Evolutionary conservation across 2,797 vertebrate genomes (phyloP), one percentile per base, ranked within the genome.

Genomic region (Staurois parvus): DNA sequence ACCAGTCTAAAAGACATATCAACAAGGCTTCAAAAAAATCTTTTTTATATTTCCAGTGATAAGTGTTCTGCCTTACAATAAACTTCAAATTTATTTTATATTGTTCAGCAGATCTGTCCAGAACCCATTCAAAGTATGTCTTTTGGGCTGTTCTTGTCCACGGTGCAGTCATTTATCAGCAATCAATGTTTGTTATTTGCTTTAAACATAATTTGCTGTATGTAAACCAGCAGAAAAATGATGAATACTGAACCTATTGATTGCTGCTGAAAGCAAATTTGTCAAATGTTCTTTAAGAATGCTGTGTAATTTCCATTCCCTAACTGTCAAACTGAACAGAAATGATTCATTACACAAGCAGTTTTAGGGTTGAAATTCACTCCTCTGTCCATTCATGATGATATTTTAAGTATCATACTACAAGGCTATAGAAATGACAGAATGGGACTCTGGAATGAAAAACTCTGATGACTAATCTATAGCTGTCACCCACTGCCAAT

Each of bases 221-320:
- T 86, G 37, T 83, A 82, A 79, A 86, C 72, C 75, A 72, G 24
- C 70, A 72, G 75, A 86, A 86, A 86, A 86, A 83, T 78, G 79
- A 86, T 64, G 37, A 86, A 82, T 56, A 62, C 42, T 17, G 85
- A 32, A 78, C 48, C 13, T 82, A 86, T 86, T 83, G 85, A 86
- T 86, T 74, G 52, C 30, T 29, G 37, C 30, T n/a, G 24, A 83
- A 67, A 82, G 68, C 74, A 83, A 77, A 86, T 86, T 86, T 86
- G 80, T 86, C 85, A 83, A 83, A 77, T 78, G 80, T 86, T 86
- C 85, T 79, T 78, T 83, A 86, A 82, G 82, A 83, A 78, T 66
- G 72, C 68, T 66, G 17, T 78, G 52, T 77, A 78, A 82, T 82
- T 78, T 86, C 77, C 68, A 73, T 73, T 67, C 29, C 52, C 48